These are phyloP conservation scores for Sweltsa coloradensis DNA, from an alignment of 1,140 invertebrate species.

Conservation along the genomic window DNA sequence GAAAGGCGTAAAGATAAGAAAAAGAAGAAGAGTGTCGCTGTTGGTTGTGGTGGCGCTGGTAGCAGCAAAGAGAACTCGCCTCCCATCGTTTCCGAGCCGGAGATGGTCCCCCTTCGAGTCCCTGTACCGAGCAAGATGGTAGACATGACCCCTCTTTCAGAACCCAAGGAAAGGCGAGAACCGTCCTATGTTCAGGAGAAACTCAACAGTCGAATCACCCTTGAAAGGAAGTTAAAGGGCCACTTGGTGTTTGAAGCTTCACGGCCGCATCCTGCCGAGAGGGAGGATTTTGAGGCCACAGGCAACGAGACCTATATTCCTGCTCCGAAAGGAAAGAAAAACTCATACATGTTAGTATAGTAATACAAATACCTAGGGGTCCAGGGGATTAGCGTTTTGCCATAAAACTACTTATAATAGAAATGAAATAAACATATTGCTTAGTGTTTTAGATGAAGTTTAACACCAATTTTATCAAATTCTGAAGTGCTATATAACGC, in stretches of 20 bases:
- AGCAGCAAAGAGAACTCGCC: constrained; percentile 7
- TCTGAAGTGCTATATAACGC: too few relatives aligned
- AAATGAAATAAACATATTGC: too few relatives aligned
- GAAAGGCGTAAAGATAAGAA: constrained; percentile 63
- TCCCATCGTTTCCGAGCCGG: neutral
- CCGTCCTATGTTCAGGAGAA: too few relatives aligned
- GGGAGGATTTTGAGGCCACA: constrained; percentile 54
- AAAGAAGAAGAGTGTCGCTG: constrained; percentile 46
- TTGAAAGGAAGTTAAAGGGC: constrained; percentile 33
- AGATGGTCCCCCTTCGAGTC: too few relatives aligned
- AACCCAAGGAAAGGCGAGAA: constrained; percentile 3
- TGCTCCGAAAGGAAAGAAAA: constrained; percentile 38
- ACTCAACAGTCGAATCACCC: constrained; percentile 11
- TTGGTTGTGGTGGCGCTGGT: neutral
- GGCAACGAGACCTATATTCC: constrained; percentile 44
- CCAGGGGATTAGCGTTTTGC: neutral
- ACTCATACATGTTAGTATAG: constrained; percentile 21
- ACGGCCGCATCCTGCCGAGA: constrained; percentile 43
- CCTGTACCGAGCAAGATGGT: too few relatives aligned
- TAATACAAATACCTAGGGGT: neutral
- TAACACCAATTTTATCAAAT: neutral
- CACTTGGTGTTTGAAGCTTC: constrained; percentile 42
- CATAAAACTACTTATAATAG: too few relatives aligned
- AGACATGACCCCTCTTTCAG: too few relatives aligned
- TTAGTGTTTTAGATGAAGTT: too few relatives aligned